Conservation (phyloP, 2,797 vertebrate genomes). For the Balearica regulorum region DNA sequence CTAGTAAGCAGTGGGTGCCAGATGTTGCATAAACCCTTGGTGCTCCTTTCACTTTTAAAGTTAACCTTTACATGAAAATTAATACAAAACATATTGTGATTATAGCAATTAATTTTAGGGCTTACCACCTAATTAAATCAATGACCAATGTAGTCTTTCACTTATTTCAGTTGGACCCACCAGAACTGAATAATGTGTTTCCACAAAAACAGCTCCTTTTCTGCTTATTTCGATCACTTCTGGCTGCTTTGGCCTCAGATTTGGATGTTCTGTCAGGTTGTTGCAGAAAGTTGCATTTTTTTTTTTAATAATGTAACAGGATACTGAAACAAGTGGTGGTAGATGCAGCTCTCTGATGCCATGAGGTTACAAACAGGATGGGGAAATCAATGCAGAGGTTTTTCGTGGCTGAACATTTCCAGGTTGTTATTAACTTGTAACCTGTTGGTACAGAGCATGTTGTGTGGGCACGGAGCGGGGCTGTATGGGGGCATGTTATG, state of each 20-base stretch:
- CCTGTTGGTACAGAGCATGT: not conserved
- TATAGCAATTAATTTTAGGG: not conserved
- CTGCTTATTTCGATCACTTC: not conserved
- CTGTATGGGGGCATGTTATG: accelerated
- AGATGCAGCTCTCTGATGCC: not conserved
- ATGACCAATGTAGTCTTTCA: not conserved
- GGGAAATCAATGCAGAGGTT: not conserved
- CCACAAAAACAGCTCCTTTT: not conserved
- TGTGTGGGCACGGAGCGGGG: not conserved
- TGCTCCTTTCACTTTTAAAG: not conserved
- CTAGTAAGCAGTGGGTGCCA: not conserved
- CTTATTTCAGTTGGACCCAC: not conserved
- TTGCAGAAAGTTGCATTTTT: not conserved
- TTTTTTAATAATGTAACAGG: not conserved
- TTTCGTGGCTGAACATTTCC: not conserved
- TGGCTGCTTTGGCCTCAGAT: not conserved
- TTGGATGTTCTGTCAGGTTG: not conserved
- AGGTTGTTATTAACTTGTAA: not conserved
- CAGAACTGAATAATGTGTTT: not conserved
- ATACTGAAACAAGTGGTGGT: not conserved
- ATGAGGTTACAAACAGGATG: not conserved
- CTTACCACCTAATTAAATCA: not conserved
- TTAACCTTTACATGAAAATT: not conserved
- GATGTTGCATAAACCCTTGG: not conserved
- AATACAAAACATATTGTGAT: not conserved